Evolutionary conservation across 2,888 invertebrate species (phyloP).

Genomic region (Tribolium freemani): DNA sequence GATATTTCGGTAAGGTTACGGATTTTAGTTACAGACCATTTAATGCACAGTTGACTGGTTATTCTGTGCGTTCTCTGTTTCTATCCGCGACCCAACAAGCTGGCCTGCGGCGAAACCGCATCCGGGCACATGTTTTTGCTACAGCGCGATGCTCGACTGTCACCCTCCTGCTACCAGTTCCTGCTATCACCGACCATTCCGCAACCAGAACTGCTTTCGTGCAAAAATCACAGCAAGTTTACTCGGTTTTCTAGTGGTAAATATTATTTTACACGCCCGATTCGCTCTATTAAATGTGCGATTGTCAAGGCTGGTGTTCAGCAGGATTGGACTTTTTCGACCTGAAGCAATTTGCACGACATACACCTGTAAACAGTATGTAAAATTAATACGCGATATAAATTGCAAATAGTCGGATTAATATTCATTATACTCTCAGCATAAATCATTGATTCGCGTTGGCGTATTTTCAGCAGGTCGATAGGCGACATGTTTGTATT

Average conservation of each 20-base stretch:
- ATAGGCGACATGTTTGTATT: constrained; percentile 12
- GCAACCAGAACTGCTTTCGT: constrained; percentile 26
- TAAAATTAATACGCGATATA: constrained; percentile 26
- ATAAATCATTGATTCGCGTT: constrained; percentile 25
- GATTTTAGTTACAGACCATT: constrained; percentile 38
- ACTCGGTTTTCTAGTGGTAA: background rate
- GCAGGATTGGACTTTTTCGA: background rate
- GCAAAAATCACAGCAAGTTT: constrained; percentile 27
- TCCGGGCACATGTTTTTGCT: constrained; percentile 63
- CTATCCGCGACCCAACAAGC: constrained; percentile 45
- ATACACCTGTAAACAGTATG: constrained; percentile 29
- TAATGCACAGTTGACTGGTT: constrained; percentile 45
- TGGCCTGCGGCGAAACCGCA: constrained; percentile 60
- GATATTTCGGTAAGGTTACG: constrained; percentile 19
- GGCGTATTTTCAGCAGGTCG: constrained; percentile 16
- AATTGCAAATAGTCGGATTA: constrained; percentile 24
- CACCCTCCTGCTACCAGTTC: constrained; percentile 45
- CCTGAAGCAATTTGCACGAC: background rate
- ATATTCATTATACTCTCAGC: constrained; percentile 25
- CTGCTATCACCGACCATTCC: constrained; percentile 14
- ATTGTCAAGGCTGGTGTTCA: background rate
- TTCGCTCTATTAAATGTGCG: background rate
- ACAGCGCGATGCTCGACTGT: constrained; percentile 45
- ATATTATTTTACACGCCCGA: background rate
- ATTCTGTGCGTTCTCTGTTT: constrained; percentile 34